Percentiles rank a stretch among this genome's conserved stretches.
phyloP scores from a whole-genome alignment of 2,797 vertebrate genomes.

The Dryobates pubescens region DNA sequence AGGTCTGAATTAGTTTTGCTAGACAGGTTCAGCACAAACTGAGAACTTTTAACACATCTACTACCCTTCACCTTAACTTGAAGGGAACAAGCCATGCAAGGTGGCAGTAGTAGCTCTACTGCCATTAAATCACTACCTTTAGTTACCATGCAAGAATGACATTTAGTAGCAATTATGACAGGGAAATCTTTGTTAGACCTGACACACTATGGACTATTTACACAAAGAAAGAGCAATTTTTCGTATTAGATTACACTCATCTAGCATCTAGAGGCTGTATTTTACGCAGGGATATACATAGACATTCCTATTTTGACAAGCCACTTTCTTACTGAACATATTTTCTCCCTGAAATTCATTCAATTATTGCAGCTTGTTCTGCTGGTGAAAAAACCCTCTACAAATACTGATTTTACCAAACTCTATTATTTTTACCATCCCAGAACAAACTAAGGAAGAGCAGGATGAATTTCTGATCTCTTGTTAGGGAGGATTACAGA shows the following conservation, averaged over 20 bases:
- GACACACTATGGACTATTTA: not conserved
- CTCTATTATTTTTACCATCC: not conserved
- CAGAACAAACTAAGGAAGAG: not conserved
- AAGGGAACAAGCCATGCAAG: not conserved
- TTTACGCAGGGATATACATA: not conserved
- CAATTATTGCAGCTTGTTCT: not conserved
- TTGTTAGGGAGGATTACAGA: not conserved
- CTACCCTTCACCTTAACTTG: not conserved
- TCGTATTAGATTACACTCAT: not conserved
- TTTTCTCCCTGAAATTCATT: not conserved
- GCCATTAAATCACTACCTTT: not conserved
- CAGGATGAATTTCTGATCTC: not conserved
- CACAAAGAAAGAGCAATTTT: not conserved
- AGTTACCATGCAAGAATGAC: not conserved
- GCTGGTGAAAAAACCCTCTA: rapidly evolving
- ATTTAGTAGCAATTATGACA: not conserved
- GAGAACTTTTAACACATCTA: not conserved
- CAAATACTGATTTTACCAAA: not conserved
- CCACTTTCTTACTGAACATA: not conserved
- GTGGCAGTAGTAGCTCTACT: not conserved
- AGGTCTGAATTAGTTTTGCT: not conserved
- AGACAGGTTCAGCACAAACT: not conserved
- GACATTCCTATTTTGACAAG: not conserved
- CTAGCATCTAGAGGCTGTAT: not conserved
- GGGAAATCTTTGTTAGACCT: not conserved